Conservation (phyloP, 2,888 invertebrate species). For the Spicauda simplicius region DNA sequence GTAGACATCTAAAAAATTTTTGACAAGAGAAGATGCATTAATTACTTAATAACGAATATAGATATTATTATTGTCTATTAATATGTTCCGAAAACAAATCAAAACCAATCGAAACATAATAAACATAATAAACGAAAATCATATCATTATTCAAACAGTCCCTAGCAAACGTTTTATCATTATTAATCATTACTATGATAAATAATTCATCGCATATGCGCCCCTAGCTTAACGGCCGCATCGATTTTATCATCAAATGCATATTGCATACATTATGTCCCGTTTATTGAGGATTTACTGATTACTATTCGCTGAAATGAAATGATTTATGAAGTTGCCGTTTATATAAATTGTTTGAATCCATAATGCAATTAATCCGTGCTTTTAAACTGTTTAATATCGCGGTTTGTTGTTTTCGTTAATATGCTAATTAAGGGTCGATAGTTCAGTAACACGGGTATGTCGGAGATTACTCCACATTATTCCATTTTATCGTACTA, state of each 20-base stretch:
- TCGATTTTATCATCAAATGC: constrained; percentile 28
- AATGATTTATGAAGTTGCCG: constrained; percentile 15
- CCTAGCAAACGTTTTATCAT: constrained; percentile 8
- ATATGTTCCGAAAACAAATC: neutral
- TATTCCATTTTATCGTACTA: too few relatives aligned
- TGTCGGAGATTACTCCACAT: neutral
- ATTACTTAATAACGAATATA: too few relatives aligned
- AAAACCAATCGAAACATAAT: neutral
- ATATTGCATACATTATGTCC: constrained; percentile 15
- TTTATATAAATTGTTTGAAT: constrained; percentile 26
- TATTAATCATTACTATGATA: constrained; percentile 21
- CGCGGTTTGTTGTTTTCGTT: constrained; percentile 11
- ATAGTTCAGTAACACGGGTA: neutral
- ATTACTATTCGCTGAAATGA: constrained; percentile 22
- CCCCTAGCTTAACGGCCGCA: constrained; percentile 16
- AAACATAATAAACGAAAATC: neutral
- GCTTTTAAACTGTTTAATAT: constrained; percentile 12
- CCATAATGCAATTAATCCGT: constrained; percentile 23
- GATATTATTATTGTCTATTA: too few relatives aligned
- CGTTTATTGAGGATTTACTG: constrained; percentile 22
- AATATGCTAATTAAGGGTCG: constrained; percentile 1
- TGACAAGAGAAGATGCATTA: too few relatives aligned
- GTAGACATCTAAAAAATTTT: too few relatives aligned
- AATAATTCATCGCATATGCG: constrained; percentile 27
- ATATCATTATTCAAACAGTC: constrained; percentile 7